Evolutionary conservation across 1,140 invertebrate genomes (phyloP).

Genomic region (Tribolium madens): DNA sequence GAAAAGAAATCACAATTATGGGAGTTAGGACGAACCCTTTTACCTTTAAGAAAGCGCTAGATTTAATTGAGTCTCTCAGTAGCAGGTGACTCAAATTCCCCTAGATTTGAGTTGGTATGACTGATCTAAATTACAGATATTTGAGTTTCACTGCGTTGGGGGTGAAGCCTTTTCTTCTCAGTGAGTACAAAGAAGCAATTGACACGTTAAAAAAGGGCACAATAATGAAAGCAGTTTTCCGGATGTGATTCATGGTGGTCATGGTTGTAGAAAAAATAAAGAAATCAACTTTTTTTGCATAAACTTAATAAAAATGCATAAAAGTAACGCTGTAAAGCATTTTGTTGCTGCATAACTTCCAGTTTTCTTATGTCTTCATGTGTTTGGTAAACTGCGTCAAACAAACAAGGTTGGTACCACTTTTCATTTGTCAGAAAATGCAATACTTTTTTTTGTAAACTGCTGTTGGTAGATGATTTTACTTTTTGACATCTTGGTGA

Average conservation of each 20-base stretch:
- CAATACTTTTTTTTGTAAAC: too few species aligned
- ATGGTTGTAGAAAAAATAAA: background rate
- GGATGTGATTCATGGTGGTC: conserved; percentile 53
- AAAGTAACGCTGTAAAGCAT: too few species aligned
- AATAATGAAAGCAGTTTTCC: conserved; percentile 76
- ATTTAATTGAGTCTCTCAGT: conserved; percentile 71
- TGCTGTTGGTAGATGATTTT: too few species aligned
- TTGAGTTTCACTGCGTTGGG: conserved; percentile 73
- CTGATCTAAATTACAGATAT: conserved; percentile 67
- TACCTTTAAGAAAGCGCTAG: conserved; percentile 73
- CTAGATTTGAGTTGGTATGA: background rate
- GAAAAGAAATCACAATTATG: conserved; percentile 73
- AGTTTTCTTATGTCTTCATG: too few species aligned
- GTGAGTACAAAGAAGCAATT: conserved; percentile 71
- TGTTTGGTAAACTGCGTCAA: too few species aligned
- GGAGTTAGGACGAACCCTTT: conserved; percentile 77
- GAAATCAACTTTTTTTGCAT: too few species aligned
- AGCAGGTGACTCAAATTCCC: conserved; percentile 65
- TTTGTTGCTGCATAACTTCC: too few species aligned
- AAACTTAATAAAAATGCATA: too few species aligned
- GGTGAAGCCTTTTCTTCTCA: conserved; percentile 71
- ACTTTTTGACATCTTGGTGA: too few species aligned
- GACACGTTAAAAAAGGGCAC: conserved; percentile 69
- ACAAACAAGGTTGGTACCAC: too few species aligned
- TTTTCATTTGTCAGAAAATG: too few species aligned